Conservation (phyloP, 2,888 invertebrate species). For the Rhamphomyia laevipes region DNA sequence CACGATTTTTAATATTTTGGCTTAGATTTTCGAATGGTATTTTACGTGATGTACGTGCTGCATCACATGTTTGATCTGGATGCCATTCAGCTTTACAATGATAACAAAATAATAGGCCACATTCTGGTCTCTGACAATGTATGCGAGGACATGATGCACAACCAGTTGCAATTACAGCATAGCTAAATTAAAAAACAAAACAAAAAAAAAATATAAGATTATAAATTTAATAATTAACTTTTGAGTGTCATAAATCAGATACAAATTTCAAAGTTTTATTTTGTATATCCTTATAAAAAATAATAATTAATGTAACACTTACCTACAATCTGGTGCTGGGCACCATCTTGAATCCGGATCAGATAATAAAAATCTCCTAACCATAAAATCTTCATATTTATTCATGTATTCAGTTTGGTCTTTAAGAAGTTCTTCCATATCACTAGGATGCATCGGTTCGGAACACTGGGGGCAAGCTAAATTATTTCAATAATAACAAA, state of each 20-base stretch:
- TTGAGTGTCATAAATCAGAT: neutral
- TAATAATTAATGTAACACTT: conserved; percentile 11
- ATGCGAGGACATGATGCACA: conserved; percentile 96
- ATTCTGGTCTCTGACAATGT: conserved; percentile 82
- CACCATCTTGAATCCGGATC: conserved; percentile 97
- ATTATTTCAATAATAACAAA: neutral
- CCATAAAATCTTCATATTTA: conserved; percentile 93
- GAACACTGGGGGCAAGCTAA: conserved; percentile 84
- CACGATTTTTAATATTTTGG: conserved; percentile 54
- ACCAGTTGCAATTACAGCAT: conserved; percentile 88
- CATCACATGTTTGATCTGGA: conserved; percentile 95
- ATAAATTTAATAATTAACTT: too few species aligned
- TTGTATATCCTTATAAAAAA: neutral
- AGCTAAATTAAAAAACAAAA: too few species aligned
- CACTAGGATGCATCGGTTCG: conserved; percentile 86
- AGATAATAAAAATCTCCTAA: conserved; percentile 78
- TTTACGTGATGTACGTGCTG: conserved; percentile 62
- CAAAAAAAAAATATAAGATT: too few species aligned
- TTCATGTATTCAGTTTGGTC: conserved; percentile 53
- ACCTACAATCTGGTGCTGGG: conserved; percentile 93
- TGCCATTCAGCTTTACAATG: conserved; percentile 98
- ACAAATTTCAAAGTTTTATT: conserved; percentile 2
- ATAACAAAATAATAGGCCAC: conserved; percentile 93
- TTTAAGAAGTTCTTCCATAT: conserved; percentile 38
- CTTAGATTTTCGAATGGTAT: conserved; percentile 51